These are phyloP conservation scores for Desmophyllum pertusum DNA, from an alignment of 92 coral and sea anemone genomes.

Conservation along the genomic window DNA sequence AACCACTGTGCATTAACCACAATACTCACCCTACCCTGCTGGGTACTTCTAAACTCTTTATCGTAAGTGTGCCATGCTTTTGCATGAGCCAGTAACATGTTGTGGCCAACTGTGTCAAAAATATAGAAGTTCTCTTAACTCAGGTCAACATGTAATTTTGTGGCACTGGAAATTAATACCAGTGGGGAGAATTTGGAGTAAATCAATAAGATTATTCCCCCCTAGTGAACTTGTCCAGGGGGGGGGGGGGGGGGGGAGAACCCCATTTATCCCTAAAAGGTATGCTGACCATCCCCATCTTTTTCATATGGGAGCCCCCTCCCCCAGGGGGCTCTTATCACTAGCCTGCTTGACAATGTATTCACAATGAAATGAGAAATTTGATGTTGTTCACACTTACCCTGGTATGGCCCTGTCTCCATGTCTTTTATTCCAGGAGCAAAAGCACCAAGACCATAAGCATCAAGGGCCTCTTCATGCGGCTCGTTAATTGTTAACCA, in stretches of 20 bases:
- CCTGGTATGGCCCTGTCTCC: conserved; percentile 76
- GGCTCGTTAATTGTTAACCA: conserved; percentile 97
- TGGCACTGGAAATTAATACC: too few species aligned
- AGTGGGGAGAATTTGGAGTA: too few species aligned
- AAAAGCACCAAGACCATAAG: conserved; percentile 77
- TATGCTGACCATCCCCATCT: too few species aligned
- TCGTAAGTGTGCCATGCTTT: conserved; percentile 93
- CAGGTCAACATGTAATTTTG: neutral
- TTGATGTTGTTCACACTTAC: conserved; percentile 23
- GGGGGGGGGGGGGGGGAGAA: too few species aligned
- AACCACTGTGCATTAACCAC: conserved; percentile 83
- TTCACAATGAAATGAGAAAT: neutral
- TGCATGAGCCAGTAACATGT: conserved; percentile 87
- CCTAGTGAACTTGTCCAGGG: too few species aligned
- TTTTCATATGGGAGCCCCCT: too few species aligned
- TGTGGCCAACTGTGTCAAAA: conserved; percentile 71
- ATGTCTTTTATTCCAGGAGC: conserved; percentile 82
- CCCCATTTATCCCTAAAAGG: too few species aligned
- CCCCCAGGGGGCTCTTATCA: too few species aligned
- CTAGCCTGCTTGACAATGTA: too few species aligned
- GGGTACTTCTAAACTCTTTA: conserved; percentile 74
- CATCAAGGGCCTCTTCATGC: conserved; percentile 76
- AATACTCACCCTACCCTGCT: conserved; percentile 77
- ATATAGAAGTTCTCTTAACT: neutral
- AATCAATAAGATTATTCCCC: too few species aligned